Base-by-base conservation (phyloP, 2,797 vertebrate species). In the Hylomyscus alleni region DNA sequence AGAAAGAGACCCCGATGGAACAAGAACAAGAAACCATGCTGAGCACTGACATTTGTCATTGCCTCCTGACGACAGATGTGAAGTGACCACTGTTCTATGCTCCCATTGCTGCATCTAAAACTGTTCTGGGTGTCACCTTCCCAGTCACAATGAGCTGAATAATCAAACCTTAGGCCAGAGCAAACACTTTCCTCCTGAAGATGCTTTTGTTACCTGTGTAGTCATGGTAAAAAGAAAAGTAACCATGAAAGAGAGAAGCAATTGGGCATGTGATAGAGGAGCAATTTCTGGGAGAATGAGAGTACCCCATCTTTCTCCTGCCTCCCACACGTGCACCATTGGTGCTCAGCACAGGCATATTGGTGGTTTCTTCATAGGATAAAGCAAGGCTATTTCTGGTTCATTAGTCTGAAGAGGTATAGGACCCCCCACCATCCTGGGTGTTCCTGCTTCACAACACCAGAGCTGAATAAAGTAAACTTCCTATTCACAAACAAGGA, bases 301-400 rank as follows among this genome's bases (percentile, higher is more conserved):
- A 9, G 54, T 20, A 34, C 44, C 10, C 62, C 4, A 2, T 7
- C 65, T 50, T 29, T 19, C 5, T 8, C 58, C 62, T 15, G 90
- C 10, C 34, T 12, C 44, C 31, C 9, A 19, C 29, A 6, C 60
- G 15, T 2, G 0, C 7, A 19, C 11, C 31, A 1, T 40, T 19
- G 8, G 4, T 1, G 3, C 17, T 40, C 47, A 56, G 86, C 20
- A 1, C 10, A n/a, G 60, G 34, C 0, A 0, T 19, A 2, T 9
- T 14, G 31, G 11, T 26, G 11, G 19, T 29, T 37, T 40, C 67
- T 92, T 91, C 44, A 3, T 0, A 7, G 54, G 54, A n/a, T 4
- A 11, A 81, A 11, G 50, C n/a, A 73, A 50, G 44, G 69, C 20
- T 1, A 3, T 24, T 86, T 47, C 29, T 60, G 20, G 65, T 20